A percentile compares a stretch with the other conserved stretches of the same genome.
Conservation (phyloP, 2,113 vertebrate genomes). For the Brachyhypopomus gauderio region DNA sequence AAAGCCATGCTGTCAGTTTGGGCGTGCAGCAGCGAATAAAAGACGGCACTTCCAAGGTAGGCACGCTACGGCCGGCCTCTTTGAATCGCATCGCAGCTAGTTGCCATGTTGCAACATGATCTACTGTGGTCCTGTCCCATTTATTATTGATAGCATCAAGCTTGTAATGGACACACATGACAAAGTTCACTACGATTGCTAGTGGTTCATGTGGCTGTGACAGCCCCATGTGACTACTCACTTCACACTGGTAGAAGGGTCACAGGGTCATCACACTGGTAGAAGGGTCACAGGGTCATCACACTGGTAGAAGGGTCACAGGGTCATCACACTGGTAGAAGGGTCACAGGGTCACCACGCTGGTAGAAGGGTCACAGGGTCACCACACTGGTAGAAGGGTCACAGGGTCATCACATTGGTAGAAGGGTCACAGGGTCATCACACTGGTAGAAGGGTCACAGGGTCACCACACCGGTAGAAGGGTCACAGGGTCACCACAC, state of each 20-base stretch:
- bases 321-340: background rate
- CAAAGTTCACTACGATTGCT: slow-evolving; percentile 54
- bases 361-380: slow-evolving; percentile 20
- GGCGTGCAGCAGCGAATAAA: slow-evolving; percentile 55
- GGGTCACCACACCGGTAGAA: background rate
- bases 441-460: background rate
- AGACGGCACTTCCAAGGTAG: background rate
- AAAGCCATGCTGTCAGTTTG: slow-evolving; percentile 68
- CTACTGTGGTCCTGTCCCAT: background rate
- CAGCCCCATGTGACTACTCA: slow-evolving; percentile 26
- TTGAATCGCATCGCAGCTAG: background rate
- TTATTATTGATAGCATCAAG: slow-evolving; percentile 45
- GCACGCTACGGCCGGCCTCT: background rate
- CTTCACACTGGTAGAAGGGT: background rate
- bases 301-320: background rate
- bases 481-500: slow-evolving; percentile 36
- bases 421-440: slow-evolving; percentile 11
- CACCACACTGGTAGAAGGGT: background rate
- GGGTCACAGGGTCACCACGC: slow-evolving; percentile 36
- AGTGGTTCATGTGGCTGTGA: slow-evolving; percentile 51
- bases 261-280: slow-evolving; percentile 43
- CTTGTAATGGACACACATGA: slow-evolving; percentile 60
- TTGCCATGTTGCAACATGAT: background rate
- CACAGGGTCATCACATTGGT: slow-evolving; percentile 43
- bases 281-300: slow-evolving; percentile 3